Evolutionary conservation across 2,797 vertebrate genomes (phyloP).

Genomic region (Ispidina picta): DNA sequence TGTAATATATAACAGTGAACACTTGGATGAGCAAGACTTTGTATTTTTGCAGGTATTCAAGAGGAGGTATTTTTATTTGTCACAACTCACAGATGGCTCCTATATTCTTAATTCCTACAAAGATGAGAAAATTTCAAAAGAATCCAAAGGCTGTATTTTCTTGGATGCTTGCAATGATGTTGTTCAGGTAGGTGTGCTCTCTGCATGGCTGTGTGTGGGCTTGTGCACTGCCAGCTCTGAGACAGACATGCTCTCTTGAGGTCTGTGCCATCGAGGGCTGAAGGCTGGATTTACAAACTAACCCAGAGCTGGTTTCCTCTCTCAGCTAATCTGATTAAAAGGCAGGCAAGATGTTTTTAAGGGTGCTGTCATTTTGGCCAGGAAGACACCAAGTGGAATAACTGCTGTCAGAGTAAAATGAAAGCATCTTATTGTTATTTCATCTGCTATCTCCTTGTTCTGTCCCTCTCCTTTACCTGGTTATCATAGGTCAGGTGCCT

Average conservation of each 20-base stretch:
- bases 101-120: slow-evolving; percentile 98
- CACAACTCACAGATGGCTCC: slow-evolving; percentile 95
- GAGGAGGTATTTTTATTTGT: slow-evolving; percentile 95
- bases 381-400: not conserved
- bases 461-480: not conserved
- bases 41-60: slow-evolving; percentile 89
- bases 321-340: not conserved
- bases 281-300: not conserved
- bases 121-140: slow-evolving; percentile 96
- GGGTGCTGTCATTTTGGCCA: not conserved
- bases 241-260: not conserved
- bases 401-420: not conserved
- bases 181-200: slow-evolving; percentile 82
- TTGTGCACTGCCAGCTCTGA: not conserved
- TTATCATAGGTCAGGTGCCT: not conserved
- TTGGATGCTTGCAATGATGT: slow-evolving; percentile 96
- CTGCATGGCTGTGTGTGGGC: not conserved
- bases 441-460: not conserved
- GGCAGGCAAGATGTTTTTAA: not conserved
- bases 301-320: not conserved
- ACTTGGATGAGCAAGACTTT: not conserved
- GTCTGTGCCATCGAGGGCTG: not conserved
- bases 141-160: slow-evolving; percentile 97
- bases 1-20: not conserved
- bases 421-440: not conserved